Percentiles rank a stretch among this genome's conserved stretches.
phyloP scores from a whole-genome alignment of 2,797 vertebrate species.

The Cichlasoma orientale region DNA sequence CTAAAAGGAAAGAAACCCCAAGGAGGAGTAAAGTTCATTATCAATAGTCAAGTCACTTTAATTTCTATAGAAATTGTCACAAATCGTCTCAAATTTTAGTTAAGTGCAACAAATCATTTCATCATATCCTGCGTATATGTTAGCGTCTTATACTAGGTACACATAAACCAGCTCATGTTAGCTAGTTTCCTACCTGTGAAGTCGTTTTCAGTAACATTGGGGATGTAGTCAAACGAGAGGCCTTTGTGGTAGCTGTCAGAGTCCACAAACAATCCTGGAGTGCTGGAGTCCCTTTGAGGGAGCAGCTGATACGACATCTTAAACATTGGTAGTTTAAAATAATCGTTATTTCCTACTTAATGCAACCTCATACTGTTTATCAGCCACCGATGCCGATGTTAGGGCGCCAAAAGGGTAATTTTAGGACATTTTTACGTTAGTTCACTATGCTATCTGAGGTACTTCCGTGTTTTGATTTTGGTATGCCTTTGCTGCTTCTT shows the following conservation, averaged over 20 bases:
- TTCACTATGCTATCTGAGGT: neutral
- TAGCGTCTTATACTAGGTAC: neutral
- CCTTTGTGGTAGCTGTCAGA: constrained; percentile 64
- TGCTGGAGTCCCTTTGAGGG: constrained; percentile 73
- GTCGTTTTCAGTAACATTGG: constrained; percentile 72
- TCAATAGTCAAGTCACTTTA: neutral
- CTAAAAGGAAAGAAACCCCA: constrained; percentile 54
- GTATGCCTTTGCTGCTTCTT: constrained; percentile 33
- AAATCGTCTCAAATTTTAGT: no score
- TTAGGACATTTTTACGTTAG: neutral
- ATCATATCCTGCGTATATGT: neutral
- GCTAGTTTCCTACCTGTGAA: constrained; percentile 64
- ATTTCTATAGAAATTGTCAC: no score
- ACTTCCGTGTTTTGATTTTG: constrained; percentile 45
- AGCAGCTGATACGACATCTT: constrained; percentile 77
- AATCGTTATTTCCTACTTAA: neutral
- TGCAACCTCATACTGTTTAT: neutral
- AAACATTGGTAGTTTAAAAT: constrained; percentile 72
- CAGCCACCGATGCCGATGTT: neutral
- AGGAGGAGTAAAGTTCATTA: neutral
- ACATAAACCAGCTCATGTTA: neutral
- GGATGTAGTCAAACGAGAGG: constrained; percentile 81
- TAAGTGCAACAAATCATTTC: no score
- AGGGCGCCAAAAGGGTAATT: neutral
- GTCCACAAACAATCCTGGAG: constrained; percentile 75